These are phyloP conservation scores for Tyrannus savana DNA, from an alignment of 2,113 vertebrate genomes.

Conservation along the genomic window DNA sequence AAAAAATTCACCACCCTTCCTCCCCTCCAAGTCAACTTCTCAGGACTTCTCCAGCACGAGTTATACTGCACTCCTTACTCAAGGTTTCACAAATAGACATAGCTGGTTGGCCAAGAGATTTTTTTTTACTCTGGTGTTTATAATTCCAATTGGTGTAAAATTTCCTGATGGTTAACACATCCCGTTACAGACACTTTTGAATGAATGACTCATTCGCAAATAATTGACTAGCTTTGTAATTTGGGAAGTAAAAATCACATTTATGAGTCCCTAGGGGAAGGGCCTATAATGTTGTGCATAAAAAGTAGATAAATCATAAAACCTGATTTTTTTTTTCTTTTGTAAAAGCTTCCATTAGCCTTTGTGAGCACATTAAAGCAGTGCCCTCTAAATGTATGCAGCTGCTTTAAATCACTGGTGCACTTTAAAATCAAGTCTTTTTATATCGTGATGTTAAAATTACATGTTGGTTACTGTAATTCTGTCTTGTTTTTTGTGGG, in stretches of 20 bases:
- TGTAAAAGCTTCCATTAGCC: conserved; percentile 77
- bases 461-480: conserved; percentile 73
- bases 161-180: conserved; percentile 85
- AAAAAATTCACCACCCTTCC: background rate
- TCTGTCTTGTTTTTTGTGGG: conserved; percentile 67
- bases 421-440: conserved; percentile 65
- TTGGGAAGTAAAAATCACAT: conserved; percentile 81
- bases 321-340: conserved; percentile 66
- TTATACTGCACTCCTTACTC: background rate
- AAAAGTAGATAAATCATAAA: conserved; percentile 84
- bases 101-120: conserved; percentile 43
- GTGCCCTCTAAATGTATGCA: conserved; percentile 59
- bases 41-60: background rate
- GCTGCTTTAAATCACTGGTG: conserved; percentile 69
- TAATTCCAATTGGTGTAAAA: conserved; percentile 85
- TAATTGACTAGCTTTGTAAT: conserved; percentile 81
- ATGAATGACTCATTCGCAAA: conserved; percentile 79
- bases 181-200: conserved; percentile 76
- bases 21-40: background rate
- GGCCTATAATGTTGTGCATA: conserved; percentile 75
- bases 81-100: conserved; percentile 44
- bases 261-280: conserved; percentile 76
- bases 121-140: conserved; percentile 80
- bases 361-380: conserved; percentile 62
- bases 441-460: conserved; percentile 76